Base-by-base conservation (phyloP, 2,888 invertebrate genomes). In the Nipponacmea schrenckii region DNA sequence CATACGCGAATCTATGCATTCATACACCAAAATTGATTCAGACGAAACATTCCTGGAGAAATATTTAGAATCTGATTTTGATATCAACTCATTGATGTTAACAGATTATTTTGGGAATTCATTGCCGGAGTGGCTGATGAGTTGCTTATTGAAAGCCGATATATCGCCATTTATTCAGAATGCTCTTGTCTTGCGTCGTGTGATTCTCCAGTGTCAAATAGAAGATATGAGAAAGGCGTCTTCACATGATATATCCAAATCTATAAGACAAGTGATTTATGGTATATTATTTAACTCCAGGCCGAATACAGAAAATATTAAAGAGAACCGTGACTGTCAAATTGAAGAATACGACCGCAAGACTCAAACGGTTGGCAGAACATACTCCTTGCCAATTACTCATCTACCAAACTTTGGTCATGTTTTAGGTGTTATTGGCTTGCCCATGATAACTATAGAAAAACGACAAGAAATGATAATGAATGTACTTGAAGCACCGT, bases 151-250 rank as follows among this genome's bases (percentile, higher is more conserved):
- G 62, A 88, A 88, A 4, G 93, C 92, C 31, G 83, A 90, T 62
- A 91, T 94, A 77, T 93, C 94, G 0, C 90, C 93, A 12, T 91
- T 91, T 74, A 92, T 94, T 80, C 91, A 94, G 20, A 89, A 89
- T 80, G 83, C 81, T 2, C 65, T 83, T 5, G 76, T 83, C 44
- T 72, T 85, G 10, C 87, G 86, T 46, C 76, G 85, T 27, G 80
- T 84, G 14, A 80, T 87, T 70, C 80, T 86, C 17, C 82, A 75
- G 48, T 79, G 83, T 63, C 88, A 89, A 77, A 82, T 87, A 10
- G 88, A 88, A 71, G 70, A 84, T 39, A 67, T 82, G 44, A 77
- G 67, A 7, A 62, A 45, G 15, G 62, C 76, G 14, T 84, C 86
- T 8, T 75, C 88, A 1, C 85, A 85, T 71, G 17, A 46, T 0